phyloP scores from a whole-genome alignment of 2,797 vertebrate genomes.

The Enteromius mattozi region DNA sequence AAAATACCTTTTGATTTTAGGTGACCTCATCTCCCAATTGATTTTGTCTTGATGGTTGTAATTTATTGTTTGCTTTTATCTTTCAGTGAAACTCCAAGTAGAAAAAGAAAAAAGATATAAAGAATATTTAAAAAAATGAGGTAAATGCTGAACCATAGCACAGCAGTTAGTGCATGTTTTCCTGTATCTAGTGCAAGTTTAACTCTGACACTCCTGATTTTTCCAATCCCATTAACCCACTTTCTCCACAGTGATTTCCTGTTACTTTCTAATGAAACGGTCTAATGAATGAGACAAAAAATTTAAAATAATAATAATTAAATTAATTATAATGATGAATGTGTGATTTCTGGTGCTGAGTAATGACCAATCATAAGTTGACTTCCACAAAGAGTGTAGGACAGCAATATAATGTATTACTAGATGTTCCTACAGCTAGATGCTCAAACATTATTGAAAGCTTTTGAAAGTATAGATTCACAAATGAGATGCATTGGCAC shows the following conservation, averaged over 20 bases:
- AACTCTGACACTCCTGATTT: not conserved
- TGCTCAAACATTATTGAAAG: not conserved
- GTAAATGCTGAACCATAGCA: not conserved
- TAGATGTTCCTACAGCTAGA: not conserved
- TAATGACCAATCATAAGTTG: not conserved
- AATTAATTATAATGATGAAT: not conserved
- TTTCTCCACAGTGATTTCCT: constrained; percentile 1
- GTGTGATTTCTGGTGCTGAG: not conserved
- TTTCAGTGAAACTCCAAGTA: not conserved
- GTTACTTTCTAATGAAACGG: not conserved
- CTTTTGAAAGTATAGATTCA: not conserved
- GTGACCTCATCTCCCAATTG: constrained; percentile 16
- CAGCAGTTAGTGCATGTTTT: not conserved
- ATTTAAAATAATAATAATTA: not conserved
- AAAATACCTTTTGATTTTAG: constrained; percentile 29
- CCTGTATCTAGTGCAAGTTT: not conserved
- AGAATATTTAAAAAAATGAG: not conserved
- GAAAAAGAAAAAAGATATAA: not conserved
- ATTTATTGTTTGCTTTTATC: not conserved
- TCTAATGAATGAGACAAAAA: not conserved
- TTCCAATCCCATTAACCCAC: not conserved
- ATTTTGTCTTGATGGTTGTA: constrained; percentile 20
- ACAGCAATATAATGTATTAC: not conserved
- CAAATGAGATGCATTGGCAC: not conserved
- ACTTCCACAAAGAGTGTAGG: not conserved